Percentiles rank a stretch among this genome's conserved stretches.
Conservation (phyloP, 2,113 vertebrate genomes). For the Columba janthina region DNA sequence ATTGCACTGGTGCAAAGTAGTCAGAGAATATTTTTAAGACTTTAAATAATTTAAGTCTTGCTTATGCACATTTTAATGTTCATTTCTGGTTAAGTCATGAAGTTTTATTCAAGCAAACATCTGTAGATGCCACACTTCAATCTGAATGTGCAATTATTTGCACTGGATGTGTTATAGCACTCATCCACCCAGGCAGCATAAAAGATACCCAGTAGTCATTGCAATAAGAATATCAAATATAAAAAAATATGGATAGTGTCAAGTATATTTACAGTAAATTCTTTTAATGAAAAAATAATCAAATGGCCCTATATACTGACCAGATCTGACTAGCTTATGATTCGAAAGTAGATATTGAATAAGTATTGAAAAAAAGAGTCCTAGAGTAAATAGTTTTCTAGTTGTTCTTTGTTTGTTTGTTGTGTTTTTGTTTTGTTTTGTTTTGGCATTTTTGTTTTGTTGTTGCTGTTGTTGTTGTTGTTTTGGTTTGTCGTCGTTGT, state of each 20-base stretch:
- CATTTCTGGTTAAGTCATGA: not conserved
- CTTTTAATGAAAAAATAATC: not conserved
- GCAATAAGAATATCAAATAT: not conserved
- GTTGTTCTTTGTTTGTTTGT: not conserved
- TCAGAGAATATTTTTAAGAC: not conserved
- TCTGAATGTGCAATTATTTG: not conserved
- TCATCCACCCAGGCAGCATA: not conserved
- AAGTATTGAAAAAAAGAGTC: not conserved
- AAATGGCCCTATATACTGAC: not conserved
- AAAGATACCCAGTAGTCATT: not conserved
- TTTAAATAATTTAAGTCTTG: not conserved
- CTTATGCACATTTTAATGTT: not conserved
- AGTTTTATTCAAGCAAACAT: not conserved
- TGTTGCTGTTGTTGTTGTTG: too few species aligned
- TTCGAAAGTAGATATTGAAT: not conserved
- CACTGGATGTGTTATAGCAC: not conserved
- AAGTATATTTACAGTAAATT: not conserved
- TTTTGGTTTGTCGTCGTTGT: too few species aligned
- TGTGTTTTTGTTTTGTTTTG: too few species aligned
- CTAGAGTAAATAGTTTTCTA: not conserved
- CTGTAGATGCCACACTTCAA: not conserved
- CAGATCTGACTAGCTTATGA: not conserved
- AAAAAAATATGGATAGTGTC: not conserved
- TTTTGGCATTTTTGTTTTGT: too few species aligned
- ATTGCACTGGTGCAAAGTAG: not conserved